Conservation (phyloP, 2,113 vertebrate genomes). For the Pelobates fuscus region DNA sequence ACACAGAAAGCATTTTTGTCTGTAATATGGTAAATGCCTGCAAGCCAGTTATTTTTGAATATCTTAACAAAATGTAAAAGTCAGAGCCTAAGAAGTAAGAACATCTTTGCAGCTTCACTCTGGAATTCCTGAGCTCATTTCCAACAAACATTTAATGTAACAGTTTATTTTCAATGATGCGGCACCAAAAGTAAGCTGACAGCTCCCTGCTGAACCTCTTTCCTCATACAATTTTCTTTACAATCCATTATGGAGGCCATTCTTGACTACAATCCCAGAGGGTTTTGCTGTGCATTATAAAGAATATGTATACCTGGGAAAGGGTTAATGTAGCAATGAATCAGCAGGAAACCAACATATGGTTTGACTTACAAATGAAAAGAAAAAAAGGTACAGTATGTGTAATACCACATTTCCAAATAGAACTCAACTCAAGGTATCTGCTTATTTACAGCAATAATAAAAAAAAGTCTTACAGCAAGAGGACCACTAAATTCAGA, state of each 20-base stretch:
- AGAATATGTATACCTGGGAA: not conserved
- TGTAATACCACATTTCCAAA: too few relatives aligned
- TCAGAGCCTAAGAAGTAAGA: too few relatives aligned
- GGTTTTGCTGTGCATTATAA: not conserved
- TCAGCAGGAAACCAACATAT: slow-evolving; percentile 26
- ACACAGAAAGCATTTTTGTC: too few relatives aligned
- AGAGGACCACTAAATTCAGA: too few relatives aligned
- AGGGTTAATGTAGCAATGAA: slow-evolving; percentile 7
- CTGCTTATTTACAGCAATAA: too few relatives aligned
- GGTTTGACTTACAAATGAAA: slow-evolving; percentile 13
- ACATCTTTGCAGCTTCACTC: too few relatives aligned
- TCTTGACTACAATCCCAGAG: not conserved
- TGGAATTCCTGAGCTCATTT: not conserved
- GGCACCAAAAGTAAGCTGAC: slow-evolving; percentile 5
- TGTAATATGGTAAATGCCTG: too few relatives aligned
- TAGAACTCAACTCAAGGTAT: too few relatives aligned
- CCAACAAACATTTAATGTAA: not conserved
- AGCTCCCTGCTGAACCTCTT: slow-evolving; percentile 28
- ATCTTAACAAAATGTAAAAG: too few relatives aligned
- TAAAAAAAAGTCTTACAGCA: too few relatives aligned
- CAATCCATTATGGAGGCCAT: not conserved
- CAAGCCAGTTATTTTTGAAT: too few relatives aligned
- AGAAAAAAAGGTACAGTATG: slow-evolving; percentile 20
- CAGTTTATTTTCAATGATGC: slow-evolving; percentile 16
- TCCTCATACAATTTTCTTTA: slow-evolving; percentile 18